Conservation (phyloP, 2,797 vertebrate species). For the Microchirus variegatus region DNA sequence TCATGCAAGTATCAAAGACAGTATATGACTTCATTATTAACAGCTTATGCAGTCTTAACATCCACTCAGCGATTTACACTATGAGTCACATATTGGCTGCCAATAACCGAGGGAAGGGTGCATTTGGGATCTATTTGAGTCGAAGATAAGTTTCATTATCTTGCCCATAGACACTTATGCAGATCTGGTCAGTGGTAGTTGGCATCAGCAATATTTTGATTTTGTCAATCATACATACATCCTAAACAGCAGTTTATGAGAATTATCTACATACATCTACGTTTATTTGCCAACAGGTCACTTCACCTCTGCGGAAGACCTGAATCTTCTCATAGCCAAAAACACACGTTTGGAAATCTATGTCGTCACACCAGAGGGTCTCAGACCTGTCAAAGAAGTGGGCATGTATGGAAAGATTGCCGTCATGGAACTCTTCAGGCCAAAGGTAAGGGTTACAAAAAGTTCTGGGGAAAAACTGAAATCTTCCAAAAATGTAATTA, state of each 20-base stretch:
- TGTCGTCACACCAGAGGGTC: slow-evolving; percentile 94
- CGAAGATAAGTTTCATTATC: too few relatives aligned
- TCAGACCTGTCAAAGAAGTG: slow-evolving; percentile 96
- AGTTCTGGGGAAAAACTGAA: too few relatives aligned
- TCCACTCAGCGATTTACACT: too few relatives aligned
- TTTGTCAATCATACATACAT: not conserved
- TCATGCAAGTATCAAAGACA: too few relatives aligned
- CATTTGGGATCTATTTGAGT: too few relatives aligned
- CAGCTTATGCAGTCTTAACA: too few relatives aligned
- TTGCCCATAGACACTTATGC: too few relatives aligned
- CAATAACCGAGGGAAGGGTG: too few relatives aligned
- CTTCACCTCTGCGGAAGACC: slow-evolving; percentile 95
- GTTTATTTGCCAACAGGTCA: slow-evolving; percentile 81
- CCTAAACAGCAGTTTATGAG: not conserved
- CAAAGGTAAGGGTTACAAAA: slow-evolving; percentile 84
- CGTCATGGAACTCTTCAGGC: slow-evolving; percentile 98
- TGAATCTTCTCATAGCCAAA: slow-evolving; percentile 97
- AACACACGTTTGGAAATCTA: slow-evolving; percentile 98
- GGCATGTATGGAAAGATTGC: slow-evolving; percentile 98
- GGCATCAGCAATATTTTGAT: not conserved
- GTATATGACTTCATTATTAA: too few relatives aligned
- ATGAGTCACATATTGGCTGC: too few relatives aligned
- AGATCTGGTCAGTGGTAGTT: too few relatives aligned
- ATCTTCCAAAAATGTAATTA: not conserved
- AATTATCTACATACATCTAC: not conserved